Conservation (phyloP, 1,140 invertebrate species). For the fruit fly (Drosophila melanogaster) region Release_6_plus_ISO1_MT NC_004354.4:17300501-17301000, state of each 20-base stretch:
- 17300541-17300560: not conserved
- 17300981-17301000: not conserved
- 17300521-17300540: not conserved
- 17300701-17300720: constrained; percentile 26
- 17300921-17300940: no score
- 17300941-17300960: no score
- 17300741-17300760: constrained; percentile 36
- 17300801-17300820: not conserved
- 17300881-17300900: no score
- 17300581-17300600: constrained; percentile 10
- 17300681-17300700: constrained; percentile 14
- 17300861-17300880: no score
- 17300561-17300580: not conserved
- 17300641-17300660: constrained; percentile 22
- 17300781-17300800: not conserved
- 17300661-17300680: constrained; percentile 11
- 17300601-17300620: constrained; percentile 23
- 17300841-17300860: no score
- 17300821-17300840: not conserved
- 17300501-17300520: not conserved
- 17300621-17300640: constrained; percentile 43
- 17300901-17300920: no score
- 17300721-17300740: constrained; percentile 58
- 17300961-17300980: no score
- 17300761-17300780: not conserved